Conservation (phyloP, 2,113 vertebrate species). For the Nerophis ophidion region DNA sequence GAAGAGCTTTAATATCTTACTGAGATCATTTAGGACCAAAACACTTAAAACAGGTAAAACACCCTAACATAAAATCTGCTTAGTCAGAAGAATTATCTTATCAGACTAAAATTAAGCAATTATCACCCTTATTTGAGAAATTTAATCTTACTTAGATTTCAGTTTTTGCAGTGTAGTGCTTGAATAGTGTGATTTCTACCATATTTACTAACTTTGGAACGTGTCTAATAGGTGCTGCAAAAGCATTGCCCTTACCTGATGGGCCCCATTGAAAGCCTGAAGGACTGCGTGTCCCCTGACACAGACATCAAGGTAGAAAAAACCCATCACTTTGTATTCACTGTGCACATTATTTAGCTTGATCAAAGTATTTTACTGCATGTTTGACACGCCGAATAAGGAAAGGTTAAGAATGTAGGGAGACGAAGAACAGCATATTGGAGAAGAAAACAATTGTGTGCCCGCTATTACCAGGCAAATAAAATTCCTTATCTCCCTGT, state of each 20-base stretch:
- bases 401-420: constrained; percentile 12
- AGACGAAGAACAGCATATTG: constrained; percentile 1
- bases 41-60: too few species aligned
- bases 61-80: too few species aligned
- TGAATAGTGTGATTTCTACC: not conserved
- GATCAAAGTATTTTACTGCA: too few species aligned
- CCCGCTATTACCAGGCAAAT: constrained; percentile 32
- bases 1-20: too few species aligned
- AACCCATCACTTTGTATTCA: constrained; percentile 1
- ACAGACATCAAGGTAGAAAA: constrained; percentile 83
- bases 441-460: not conserved
- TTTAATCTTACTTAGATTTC: too few species aligned
- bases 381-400: too few species aligned
- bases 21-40: too few species aligned
- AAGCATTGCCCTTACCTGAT: constrained; percentile 83
- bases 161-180: too few species aligned
- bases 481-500: constrained; percentile 56
- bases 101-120: too few species aligned
- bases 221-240: constrained; percentile 73
- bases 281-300: constrained; percentile 74
- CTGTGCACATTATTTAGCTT: too few species aligned
- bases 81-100: too few species aligned
- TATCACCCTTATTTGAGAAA: too few species aligned
- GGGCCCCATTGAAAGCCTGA: constrained; percentile 78
- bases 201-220: not conserved